A percentile compares a stretch with the other conserved stretches of the same genome.
phyloP scores from a whole-genome alignment of 92 coral and sea anemone species.

The Epizoanthus scotinus region DNA sequence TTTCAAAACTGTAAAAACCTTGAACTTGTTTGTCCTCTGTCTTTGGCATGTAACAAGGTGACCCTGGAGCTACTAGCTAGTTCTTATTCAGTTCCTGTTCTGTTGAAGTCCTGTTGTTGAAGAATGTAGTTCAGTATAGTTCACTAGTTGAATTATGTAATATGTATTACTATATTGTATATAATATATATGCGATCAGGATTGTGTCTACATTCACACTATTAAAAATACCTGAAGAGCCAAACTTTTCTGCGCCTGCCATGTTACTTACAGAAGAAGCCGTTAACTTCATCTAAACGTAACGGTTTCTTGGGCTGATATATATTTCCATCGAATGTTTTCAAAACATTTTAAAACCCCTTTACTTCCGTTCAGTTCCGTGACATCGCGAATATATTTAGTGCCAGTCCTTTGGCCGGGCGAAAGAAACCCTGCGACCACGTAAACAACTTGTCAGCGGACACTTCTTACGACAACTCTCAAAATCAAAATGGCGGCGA shows the following conservation, averaged over 20 bases:
- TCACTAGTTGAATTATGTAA: no score
- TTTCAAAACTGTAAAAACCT: neutral
- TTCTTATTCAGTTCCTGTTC: no score
- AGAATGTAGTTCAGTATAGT: no score
- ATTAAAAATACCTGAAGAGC: neutral
- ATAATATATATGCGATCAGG: no score
- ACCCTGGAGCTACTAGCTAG: no score
- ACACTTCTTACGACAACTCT: neutral
- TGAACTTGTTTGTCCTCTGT: neutral
- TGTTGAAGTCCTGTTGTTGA: no score
- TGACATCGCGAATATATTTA: neutral
- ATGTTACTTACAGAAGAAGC: no score
- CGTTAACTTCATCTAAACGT: neutral
- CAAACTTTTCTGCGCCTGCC: no score
- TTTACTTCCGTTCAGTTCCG: neutral
- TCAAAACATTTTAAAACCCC: neutral
- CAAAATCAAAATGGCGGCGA: conserved; percentile 89
- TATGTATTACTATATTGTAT: no score
- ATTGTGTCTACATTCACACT: neutral
- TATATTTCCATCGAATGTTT: neutral
- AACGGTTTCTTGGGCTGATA: no score
- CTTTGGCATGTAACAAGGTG: neutral
- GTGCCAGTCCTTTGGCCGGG: neutral
- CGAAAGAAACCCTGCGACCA: conserved; percentile 4
- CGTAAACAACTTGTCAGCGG: conserved; percentile 27